Percentiles rank a stretch among this genome's conserved stretches.
Evolutionary conservation across 2,113 vertebrate species (phyloP).

Genomic region (Alligator sinensis): DNA sequence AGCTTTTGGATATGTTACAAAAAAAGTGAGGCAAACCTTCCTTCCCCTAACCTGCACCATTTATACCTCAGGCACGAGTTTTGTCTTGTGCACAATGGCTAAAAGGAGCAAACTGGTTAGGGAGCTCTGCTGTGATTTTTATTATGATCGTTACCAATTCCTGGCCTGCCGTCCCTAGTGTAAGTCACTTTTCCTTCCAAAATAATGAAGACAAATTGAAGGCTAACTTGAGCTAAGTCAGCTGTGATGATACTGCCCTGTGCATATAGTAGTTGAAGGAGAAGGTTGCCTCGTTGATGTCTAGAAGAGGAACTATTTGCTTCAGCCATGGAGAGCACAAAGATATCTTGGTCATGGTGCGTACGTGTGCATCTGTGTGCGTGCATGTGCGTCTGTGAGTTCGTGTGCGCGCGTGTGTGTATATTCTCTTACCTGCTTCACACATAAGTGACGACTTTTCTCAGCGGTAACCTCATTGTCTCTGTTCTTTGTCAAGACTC

Average conservation of each 20-base stretch:
- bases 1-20: neutral
- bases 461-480: neutral
- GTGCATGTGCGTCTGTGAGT: too few relatives aligned
- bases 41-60: neutral
- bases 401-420: neutral
- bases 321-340: neutral
- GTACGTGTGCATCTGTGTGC: too few relatives aligned
- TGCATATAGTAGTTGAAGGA: neutral
- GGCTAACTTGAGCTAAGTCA: neutral
- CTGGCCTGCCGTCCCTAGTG: neutral
- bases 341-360: neutral
- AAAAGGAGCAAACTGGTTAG: neutral
- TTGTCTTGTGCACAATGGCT: neutral
- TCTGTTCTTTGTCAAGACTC: neutral
- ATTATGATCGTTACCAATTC: too few relatives aligned
- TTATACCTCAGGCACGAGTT: neutral
- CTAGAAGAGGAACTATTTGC: neutral
- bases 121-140: rapidly evolving
- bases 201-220: neutral
- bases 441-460: neutral
- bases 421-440: neutral
- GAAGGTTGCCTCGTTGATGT: neutral
- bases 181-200: neutral
- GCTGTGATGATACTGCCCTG: neutral
- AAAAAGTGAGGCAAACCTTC: neutral